These are phyloP conservation scores for Pediacus dermestoides DNA, from an alignment of 2,888 invertebrate species.

Conservation along the genomic window DNA sequence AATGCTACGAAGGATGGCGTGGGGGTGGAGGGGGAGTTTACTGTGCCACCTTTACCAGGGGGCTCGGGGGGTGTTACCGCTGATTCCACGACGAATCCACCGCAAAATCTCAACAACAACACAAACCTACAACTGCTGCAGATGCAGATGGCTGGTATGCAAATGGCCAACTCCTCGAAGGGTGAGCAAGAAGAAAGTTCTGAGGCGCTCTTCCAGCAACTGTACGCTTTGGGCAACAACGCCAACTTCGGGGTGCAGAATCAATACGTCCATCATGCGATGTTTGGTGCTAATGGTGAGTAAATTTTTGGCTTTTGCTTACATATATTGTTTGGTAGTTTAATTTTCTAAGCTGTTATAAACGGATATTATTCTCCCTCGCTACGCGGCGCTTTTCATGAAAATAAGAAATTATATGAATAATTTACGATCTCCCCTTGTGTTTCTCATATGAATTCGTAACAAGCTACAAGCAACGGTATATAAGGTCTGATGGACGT, in stretches of 20 bases:
- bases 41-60: slow-evolving; percentile 55
- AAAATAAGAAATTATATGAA: slow-evolving; percentile 50
- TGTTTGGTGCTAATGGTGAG: slow-evolving; percentile 57
- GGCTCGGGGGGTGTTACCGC: slow-evolving; percentile 53
- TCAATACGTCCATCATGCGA: slow-evolving; percentile 58
- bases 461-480: slow-evolving; percentile 24
- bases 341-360: slow-evolving; percentile 12
- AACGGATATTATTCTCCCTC: slow-evolving; percentile 13
- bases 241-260: slow-evolving; percentile 51
- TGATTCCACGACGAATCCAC: slow-evolving; percentile 51
- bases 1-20: slow-evolving; percentile 44
- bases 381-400: too few relatives aligned
- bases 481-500: slow-evolving; percentile 2
- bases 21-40: slow-evolving; percentile 47
- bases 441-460: slow-evolving; percentile 52
- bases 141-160: slow-evolving; percentile 56
- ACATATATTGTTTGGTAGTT: slow-evolving; percentile 12
- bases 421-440: slow-evolving; percentile 52
- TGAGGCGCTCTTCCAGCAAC: slow-evolving; percentile 58
- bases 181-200: slow-evolving; percentile 48
- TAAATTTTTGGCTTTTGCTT: slow-evolving; percentile 26
- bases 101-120: slow-evolving; percentile 49
- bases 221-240: slow-evolving; percentile 52
- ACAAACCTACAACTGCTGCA: slow-evolving; percentile 58
- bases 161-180: slow-evolving; percentile 40